Evolutionary conservation across 2,113 vertebrate genomes (phyloP).

Genomic region (Coregonus clupeaformis): DNA sequence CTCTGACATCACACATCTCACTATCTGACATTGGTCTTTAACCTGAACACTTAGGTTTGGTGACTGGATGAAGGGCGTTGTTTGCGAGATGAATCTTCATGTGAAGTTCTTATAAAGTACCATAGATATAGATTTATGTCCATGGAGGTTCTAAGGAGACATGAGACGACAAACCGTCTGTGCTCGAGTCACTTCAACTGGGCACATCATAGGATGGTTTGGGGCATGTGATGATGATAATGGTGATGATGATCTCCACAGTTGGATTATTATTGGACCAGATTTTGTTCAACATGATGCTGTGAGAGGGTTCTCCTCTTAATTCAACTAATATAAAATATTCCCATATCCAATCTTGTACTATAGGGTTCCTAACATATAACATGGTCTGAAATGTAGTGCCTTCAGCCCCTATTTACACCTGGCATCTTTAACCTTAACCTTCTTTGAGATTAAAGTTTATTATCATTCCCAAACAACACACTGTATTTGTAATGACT

Average conservation of each 20-base stretch:
- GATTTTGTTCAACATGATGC: no score
- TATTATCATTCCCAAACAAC: constrained; percentile 42
- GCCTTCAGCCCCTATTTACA: constrained; percentile 51
- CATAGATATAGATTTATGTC: constrained; percentile 61
- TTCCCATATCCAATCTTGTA: no score
- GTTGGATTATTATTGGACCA: no score
- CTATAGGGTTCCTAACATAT: constrained; percentile 16
- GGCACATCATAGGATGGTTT: no score
- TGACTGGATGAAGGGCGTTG: constrained; percentile 66
- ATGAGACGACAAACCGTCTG: constrained; percentile 50
- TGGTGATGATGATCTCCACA: constrained; percentile 10
- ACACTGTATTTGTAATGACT: no score
- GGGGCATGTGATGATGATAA: not conserved
- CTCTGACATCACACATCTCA: constrained; percentile 29
- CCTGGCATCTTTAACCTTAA: constrained; percentile 53
- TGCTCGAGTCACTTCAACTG: constrained; percentile 2
- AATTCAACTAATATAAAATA: no score
- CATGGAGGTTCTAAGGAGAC: constrained; percentile 56
- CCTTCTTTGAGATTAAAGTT: constrained; percentile 41
- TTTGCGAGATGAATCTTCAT: constrained; percentile 68
- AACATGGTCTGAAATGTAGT: constrained; percentile 44
- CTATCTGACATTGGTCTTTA: constrained; percentile 59
- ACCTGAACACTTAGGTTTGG: constrained; percentile 60
- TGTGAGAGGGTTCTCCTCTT: no score
- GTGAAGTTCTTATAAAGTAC: constrained; percentile 68